Evolutionary conservation across 2,113 vertebrate genomes (phyloP).

Genomic region (Dicaeum eximium): DNA sequence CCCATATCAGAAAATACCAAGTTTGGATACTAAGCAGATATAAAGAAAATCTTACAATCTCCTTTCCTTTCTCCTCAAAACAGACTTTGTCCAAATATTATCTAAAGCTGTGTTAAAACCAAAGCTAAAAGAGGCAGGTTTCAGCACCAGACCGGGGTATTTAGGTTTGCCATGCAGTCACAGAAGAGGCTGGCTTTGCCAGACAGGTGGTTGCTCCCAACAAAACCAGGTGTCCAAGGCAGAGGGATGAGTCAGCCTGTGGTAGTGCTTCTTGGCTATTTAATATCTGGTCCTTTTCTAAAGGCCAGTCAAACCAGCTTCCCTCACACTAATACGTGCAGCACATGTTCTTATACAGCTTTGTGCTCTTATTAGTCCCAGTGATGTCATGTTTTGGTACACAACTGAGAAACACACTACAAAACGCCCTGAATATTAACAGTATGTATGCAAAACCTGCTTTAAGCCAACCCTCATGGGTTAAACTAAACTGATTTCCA

Average conservation of each 20-base stretch:
- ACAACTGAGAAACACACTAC: neutral
- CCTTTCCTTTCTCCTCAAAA: neutral
- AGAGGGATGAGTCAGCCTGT: slow-evolving; percentile 1
- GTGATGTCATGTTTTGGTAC: neutral
- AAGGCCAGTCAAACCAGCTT: slow-evolving; percentile 35
- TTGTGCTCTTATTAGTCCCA: neutral
- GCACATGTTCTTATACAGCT: neutral
- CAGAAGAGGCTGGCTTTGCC: neutral
- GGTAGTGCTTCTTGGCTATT: neutral
- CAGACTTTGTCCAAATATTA: neutral
- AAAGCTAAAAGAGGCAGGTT: neutral
- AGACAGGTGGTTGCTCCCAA: neutral
- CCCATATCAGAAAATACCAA: neutral
- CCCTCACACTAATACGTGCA: neutral
- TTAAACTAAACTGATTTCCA: neutral
- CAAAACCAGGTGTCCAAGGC: neutral
- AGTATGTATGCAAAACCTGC: neutral
- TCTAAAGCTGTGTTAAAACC: neutral
- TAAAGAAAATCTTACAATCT: neutral
- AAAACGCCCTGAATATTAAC: neutral
- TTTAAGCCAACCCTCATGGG: neutral
- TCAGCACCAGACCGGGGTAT: neutral
- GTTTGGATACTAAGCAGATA: neutral
- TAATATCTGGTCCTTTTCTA: neutral
- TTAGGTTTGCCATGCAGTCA: neutral